Percentiles rank a stretch among this genome's conserved stretches.
Evolutionary conservation across 2,888 invertebrate genomes (phyloP).

Genomic region (Drosophila siamana): DNA sequence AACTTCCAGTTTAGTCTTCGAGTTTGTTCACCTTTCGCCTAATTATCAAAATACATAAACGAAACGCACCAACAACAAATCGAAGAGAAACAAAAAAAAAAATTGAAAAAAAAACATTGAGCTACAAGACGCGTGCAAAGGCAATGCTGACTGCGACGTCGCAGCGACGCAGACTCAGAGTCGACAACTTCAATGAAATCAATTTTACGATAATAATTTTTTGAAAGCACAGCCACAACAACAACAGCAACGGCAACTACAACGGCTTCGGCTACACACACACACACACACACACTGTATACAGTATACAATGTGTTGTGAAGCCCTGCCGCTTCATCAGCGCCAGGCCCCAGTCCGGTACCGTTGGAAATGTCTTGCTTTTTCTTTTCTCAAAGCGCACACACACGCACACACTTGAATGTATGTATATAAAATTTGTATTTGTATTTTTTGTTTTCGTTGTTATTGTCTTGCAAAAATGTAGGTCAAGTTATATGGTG

Average conservation of each 20-base stretch:
- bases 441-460: conserved; percentile 62
- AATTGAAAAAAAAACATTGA: conserved; percentile 20
- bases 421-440: conserved; percentile 45
- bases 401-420: neutral
- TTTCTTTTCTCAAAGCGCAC: conserved; percentile 71
- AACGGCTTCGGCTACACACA: conserved; percentile 15
- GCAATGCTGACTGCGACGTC: conserved; percentile 37
- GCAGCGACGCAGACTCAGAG: conserved; percentile 39
- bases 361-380: conserved; percentile 84
- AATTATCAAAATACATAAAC: conserved; percentile 81
- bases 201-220: conserved; percentile 81
- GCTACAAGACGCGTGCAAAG: conserved; percentile 66
- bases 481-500: conserved; percentile 84
- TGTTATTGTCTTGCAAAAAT: conserved; percentile 81
- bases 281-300: neutral
- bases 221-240: conserved; percentile 68
- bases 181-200: conserved; percentile 80
- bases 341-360: conserved; percentile 67
- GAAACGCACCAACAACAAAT: conserved; percentile 49
- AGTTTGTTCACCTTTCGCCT: conserved; percentile 81
- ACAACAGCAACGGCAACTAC: conserved; percentile 18
- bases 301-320: conserved; percentile 39
- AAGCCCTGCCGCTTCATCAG: conserved; percentile 78
- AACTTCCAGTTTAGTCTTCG: conserved; percentile 53
- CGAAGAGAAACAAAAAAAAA: conserved; percentile 12